phyloP scores from a whole-genome alignment of 64 coral and sea anemone species.

The Porites australiensis region DNA sequence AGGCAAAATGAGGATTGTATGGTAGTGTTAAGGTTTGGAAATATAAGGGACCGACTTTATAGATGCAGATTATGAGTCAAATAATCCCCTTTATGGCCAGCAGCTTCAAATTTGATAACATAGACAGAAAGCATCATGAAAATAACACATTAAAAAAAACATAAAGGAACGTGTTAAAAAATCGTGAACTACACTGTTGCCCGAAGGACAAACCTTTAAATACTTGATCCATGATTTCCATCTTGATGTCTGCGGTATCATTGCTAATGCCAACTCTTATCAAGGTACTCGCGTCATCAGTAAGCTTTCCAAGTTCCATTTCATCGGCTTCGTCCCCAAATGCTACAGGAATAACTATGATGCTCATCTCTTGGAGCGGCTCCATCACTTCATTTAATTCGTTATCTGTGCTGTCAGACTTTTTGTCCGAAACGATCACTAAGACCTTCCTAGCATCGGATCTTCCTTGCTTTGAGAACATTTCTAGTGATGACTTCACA shows the following conservation, averaged over 20 bases:
- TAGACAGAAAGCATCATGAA: too few relatives aligned
- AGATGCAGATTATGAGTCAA: too few relatives aligned
- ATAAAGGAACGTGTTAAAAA: not conserved
- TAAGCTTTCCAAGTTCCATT: slow-evolving; percentile 49
- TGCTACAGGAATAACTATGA: slow-evolving; percentile 79
- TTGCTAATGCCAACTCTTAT: slow-evolving; percentile 50
- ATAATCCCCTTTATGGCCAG: too few relatives aligned
- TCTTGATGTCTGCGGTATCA: slow-evolving; percentile 62
- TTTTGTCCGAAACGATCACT: slow-evolving; percentile 74
- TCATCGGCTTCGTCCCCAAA: slow-evolving; percentile 77
- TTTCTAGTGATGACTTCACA: slow-evolving; percentile 8
- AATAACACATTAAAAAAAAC: not conserved
- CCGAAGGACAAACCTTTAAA: slow-evolving; percentile 65
- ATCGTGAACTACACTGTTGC: not conserved
- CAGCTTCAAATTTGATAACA: too few relatives aligned
- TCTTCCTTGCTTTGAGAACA: slow-evolving; percentile 69
- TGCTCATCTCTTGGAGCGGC: slow-evolving; percentile 47
- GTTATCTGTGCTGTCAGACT: slow-evolving; percentile 41
- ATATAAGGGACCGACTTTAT: too few relatives aligned
- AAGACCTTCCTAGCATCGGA: slow-evolving; percentile 72
- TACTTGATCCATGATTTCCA: slow-evolving; percentile 69
- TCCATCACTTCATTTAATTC: slow-evolving; percentile 45
- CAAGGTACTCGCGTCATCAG: slow-evolving; percentile 55
- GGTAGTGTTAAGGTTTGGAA: too few relatives aligned
- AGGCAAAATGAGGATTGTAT: too few relatives aligned